A percentile compares a stretch with the other conserved stretches of the same genome.
phyloP scores from a whole-genome alignment of 2,888 invertebrate species.

The Azorinus chamasolen region DNA sequence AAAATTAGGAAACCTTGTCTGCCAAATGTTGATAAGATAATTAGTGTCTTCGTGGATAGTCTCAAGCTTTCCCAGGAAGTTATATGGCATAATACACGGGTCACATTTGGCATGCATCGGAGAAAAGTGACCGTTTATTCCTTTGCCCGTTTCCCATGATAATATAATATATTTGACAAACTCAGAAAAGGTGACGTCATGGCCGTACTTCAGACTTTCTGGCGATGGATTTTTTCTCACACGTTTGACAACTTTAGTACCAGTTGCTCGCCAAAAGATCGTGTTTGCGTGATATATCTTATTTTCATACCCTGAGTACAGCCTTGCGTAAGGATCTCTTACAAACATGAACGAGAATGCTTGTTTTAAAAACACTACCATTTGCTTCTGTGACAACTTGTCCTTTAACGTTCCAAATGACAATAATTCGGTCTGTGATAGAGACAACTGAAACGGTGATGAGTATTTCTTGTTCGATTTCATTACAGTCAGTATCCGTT shows the following conservation, averaged over 20 bases:
- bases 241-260: constrained; percentile 51
- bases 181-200: constrained; percentile 75
- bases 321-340: constrained; percentile 71
- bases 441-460: constrained; percentile 41
- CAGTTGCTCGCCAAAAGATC: constrained; percentile 65
- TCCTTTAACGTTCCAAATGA: constrained; percentile 1
- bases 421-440: background rate
- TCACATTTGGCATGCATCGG: constrained; percentile 68
- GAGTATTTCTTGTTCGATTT: background rate
- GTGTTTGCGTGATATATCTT: constrained; percentile 74
- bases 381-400: background rate
- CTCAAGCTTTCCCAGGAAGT: constrained; percentile 73
- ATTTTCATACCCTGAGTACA: constrained; percentile 75
- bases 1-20: constrained; percentile 47
- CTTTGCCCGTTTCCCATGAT: constrained; percentile 21
- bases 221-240: constrained; percentile 38
- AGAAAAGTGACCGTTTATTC: constrained; percentile 68
- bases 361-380: constrained; percentile 9
- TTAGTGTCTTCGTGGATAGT: constrained; percentile 64
- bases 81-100: constrained; percentile 68
- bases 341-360: constrained; percentile 71
- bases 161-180: constrained; percentile 68
- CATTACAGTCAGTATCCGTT: constrained; percentile 46
- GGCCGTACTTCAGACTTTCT: constrained; percentile 62
- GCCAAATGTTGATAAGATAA: constrained; percentile 57